phyloP scores from a whole-genome alignment of 2,797 vertebrate species.

The Perodicticus potto region DNA sequence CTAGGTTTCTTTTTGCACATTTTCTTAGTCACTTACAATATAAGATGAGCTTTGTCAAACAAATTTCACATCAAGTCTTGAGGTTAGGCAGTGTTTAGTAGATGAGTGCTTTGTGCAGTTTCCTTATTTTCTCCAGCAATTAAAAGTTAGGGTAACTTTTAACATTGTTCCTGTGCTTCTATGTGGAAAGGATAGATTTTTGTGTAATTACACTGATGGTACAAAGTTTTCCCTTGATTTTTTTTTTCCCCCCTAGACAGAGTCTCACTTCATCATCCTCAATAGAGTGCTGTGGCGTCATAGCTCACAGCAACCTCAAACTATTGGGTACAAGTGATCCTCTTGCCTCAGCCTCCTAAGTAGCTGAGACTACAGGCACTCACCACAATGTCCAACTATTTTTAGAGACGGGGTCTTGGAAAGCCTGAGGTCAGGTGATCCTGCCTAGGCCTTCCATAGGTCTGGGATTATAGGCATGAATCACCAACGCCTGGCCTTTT shows the following conservation, averaged over 20 bases:
- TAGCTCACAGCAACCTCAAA: too few relatives aligned
- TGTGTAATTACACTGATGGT: not conserved
- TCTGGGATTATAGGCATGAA: too few relatives aligned
- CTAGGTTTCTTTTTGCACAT: not conserved
- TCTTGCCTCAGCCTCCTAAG: too few relatives aligned
- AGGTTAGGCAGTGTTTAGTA: not conserved
- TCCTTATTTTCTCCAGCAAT: not conserved
- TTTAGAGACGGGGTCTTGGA: too few relatives aligned
- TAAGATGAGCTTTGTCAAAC: not conserved
- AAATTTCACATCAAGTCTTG: not conserved
- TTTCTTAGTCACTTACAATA: conserved; percentile 33
- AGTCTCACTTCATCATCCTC: too few relatives aligned
- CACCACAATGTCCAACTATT: too few relatives aligned
- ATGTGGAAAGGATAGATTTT: not conserved
- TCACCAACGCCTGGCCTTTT: not conserved
- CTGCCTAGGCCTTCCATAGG: too few relatives aligned
- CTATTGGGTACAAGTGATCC: too few relatives aligned
- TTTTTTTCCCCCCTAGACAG: not conserved
- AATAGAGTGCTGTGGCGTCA: too few relatives aligned
- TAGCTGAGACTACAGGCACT: too few relatives aligned
- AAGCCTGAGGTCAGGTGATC: too few relatives aligned
- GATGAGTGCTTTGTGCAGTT: not conserved
- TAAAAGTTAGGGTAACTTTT: not conserved
- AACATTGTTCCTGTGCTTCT: not conserved
- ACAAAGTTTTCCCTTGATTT: not conserved